These are phyloP conservation scores for Diadophis punctatus DNA, from an alignment of 2,113 vertebrate species.

Conservation along the genomic window DNA sequence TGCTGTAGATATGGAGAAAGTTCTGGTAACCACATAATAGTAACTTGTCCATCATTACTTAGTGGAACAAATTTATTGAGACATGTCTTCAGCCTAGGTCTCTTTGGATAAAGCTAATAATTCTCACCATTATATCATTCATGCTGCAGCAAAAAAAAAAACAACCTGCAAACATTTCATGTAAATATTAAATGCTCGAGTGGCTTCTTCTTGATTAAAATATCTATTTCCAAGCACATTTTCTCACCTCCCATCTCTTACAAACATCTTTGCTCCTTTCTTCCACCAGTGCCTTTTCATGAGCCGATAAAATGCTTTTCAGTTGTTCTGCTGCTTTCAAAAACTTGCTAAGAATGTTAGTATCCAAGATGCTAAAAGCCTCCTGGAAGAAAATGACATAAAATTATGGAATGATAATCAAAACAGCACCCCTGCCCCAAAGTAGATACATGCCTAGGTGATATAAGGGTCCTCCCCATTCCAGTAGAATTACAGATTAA, in stretches of 20 bases:
- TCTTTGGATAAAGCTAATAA: background rate
- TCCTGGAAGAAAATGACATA: conserved; percentile 65
- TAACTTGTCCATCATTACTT: background rate
- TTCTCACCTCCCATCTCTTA: conserved; percentile 87
- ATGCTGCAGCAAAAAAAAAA: conserved; percentile 8
- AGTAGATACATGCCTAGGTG: background rate
- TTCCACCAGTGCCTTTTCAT: conserved; percentile 73
- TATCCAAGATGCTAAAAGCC: conserved; percentile 73
- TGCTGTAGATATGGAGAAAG: background rate
- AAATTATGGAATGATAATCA: background rate
- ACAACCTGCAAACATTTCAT: background rate
- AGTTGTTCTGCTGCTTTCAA: conserved; percentile 82
- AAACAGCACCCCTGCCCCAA: conserved; percentile 9
- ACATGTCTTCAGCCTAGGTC: background rate
- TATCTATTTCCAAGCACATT: background rate
- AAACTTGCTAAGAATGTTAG: conserved; percentile 79
- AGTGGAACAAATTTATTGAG: background rate
- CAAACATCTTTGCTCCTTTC: conserved; percentile 73
- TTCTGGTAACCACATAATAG: background rate
- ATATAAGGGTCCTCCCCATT: background rate
- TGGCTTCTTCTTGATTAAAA: conserved; percentile 19
- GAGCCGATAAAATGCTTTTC: conserved; percentile 73
- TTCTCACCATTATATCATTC: background rate
- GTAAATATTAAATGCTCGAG: background rate
- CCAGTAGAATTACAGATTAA: background rate